A percentile compares a stretch with the other conserved stretches of the same genome.
These are phyloP conservation scores for Gambelia wislizenii DNA, from an alignment of 2,797 vertebrate genomes.

Conservation along the genomic window DNA sequence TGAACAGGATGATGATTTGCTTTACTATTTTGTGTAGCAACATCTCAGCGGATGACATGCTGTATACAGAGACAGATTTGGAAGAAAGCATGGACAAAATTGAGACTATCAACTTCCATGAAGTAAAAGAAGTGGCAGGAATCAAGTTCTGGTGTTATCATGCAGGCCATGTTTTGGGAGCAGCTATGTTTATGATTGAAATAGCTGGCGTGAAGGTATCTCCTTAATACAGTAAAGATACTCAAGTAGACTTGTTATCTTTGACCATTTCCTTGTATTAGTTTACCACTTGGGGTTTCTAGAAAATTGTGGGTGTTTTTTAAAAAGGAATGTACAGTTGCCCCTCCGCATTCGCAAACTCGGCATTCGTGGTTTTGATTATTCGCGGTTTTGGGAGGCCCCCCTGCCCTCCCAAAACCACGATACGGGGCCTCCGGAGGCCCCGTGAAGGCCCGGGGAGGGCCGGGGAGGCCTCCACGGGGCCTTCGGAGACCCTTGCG, in stretches of 20 bases:
- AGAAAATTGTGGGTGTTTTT: background rate
- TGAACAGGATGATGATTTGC: slow-evolving; percentile 51
- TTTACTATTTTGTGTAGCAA: slow-evolving; percentile 81
- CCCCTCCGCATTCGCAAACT: too few relatives aligned
- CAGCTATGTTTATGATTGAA: slow-evolving; percentile 98
- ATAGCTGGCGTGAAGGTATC: slow-evolving; percentile 95
- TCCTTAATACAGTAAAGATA: background rate
- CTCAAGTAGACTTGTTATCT: background rate
- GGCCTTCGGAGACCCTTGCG: too few relatives aligned
- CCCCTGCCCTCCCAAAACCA: too few relatives aligned
- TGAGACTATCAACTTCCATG: slow-evolving; percentile 98
- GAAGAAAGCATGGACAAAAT: slow-evolving; percentile 99
- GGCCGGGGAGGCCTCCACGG: too few relatives aligned
- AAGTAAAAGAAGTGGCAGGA: slow-evolving; percentile 97
- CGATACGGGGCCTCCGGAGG: too few relatives aligned
- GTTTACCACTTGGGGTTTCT: background rate
- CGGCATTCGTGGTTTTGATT: too few relatives aligned
- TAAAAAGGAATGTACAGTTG: too few relatives aligned
- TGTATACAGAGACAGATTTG: slow-evolving; percentile 95
- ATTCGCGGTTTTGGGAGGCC: too few relatives aligned
- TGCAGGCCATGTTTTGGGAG: slow-evolving; percentile 92
- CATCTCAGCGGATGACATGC: slow-evolving; percentile 97
- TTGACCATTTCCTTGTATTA: background rate
- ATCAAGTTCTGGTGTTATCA: slow-evolving; percentile 99
- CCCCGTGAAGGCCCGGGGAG: too few relatives aligned